Base-by-base conservation (phyloP, 2,888 invertebrate species). In the Herminia tarsipennalis region DNA sequence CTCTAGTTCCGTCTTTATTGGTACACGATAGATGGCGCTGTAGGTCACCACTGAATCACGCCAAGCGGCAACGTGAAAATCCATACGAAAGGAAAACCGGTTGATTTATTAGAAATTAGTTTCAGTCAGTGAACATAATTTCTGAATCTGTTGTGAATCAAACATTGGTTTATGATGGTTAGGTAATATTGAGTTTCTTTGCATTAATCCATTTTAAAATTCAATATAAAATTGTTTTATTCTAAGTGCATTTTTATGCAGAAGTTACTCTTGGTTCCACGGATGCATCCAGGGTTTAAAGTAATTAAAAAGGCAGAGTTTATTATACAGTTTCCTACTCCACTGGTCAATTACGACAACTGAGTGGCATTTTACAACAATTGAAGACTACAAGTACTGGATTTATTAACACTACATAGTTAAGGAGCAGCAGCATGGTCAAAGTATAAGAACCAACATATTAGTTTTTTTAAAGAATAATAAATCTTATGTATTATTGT, bases 61-160 rank as follows among this genome's bases (percentile, higher is more conserved):
- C 39, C 48, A 24, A 21, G 58, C 48, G 59, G 57, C 60, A 64
- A 69, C 62, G 66, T 49, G 70, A 65, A 75, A 75, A 75, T 69
- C 73, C 69, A 75, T 73, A 69, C 67, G 64, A 65, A 69, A 66
- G 66, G 68, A 73, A 69, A 64, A 69, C 69, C 48, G 39, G 47
- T 55, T 73, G 76, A 75, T 75, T 75, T 75, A 74, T 71, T 65
- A 57, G 66, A 64, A 69, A 75, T 75, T 75, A 75, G 66, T 73
- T 75, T 62, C 67, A 73, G 64, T 63, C 61, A 65, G 59, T 61
- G 62, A 69, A 63, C 54, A 59, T 66, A 59, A 66, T 61, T 58
- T 62, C 59, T 56, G 59, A 66, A 70, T 70, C 69, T 68, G 66
- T 66, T 43, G 40, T 48, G 56, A 56, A 65, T 64, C 59, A 56